Conservation (phyloP, 2,113 vertebrate species). For the Sardina pilchardus region DNA sequence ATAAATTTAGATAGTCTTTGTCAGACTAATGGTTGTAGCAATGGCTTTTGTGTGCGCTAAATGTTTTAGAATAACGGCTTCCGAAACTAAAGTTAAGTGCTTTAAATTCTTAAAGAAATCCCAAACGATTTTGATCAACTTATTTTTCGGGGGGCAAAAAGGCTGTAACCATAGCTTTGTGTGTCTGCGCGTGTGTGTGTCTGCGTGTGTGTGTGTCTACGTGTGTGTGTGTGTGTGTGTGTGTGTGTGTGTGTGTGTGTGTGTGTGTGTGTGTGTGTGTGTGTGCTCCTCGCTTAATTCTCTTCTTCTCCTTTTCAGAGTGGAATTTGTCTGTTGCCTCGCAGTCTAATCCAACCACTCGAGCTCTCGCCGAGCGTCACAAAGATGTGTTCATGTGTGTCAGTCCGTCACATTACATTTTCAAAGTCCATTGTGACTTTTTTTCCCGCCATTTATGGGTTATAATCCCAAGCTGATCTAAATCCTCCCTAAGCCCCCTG, state of each 20-base stretch:
- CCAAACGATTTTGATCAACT: background rate
- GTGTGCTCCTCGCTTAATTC: background rate
- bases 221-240: too few species aligned
- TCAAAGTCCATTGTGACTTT: background rate
- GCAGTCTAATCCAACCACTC: background rate
- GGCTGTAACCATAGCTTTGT: background rate
- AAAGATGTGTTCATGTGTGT: slow-evolving; percentile 8
- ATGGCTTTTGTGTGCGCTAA: background rate
- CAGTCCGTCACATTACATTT: slow-evolving; percentile 20
- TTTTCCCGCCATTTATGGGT: background rate
- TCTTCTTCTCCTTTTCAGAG: background rate
- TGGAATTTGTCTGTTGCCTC: slow-evolving; percentile 3
- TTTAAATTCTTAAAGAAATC: slow-evolving; percentile 10
- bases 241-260: background rate
- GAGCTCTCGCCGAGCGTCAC: background rate
- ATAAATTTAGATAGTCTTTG: background rate
- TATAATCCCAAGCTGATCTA: background rate
- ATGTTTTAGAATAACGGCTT: background rate
- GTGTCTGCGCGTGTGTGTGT: background rate
- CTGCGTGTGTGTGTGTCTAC: background rate
- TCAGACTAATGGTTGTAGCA: background rate
- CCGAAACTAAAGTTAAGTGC: background rate
- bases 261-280: background rate
- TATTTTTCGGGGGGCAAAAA: background rate
- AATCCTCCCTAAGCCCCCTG: background rate